Percentiles rank a stretch among this genome's conserved stretches.
These are phyloP conservation scores for Leptosomus discolor DNA, from an alignment of 2,113 vertebrate genomes.

Conservation along the genomic window DNA sequence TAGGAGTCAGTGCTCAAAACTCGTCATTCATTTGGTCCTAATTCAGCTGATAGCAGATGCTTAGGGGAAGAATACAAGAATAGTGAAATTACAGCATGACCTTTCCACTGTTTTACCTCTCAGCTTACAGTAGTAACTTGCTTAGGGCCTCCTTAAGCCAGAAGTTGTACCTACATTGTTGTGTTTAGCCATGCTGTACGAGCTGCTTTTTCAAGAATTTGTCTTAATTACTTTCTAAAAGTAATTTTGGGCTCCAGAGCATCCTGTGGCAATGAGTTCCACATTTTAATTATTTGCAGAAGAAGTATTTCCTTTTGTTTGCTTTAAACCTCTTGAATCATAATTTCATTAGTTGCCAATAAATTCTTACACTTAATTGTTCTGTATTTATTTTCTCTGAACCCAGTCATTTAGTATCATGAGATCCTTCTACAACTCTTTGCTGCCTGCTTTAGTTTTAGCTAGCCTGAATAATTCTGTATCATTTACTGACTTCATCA, in stretches of 20 bases:
- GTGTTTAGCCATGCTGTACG: background rate
- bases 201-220: background rate
- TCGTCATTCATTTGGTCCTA: background rate
- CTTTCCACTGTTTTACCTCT: background rate
- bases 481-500: background rate
- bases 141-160: background rate
- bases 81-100: background rate
- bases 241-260: background rate
- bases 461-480: background rate
- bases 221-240: background rate
- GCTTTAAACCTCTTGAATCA: background rate
- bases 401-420: background rate
- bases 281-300: background rate
- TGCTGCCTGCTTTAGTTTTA: background rate
- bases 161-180: background rate
- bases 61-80: background rate
- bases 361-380: background rate
- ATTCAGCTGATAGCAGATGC: background rate
- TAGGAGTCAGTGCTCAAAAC: background rate
- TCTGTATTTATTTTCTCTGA: constrained; percentile 6
- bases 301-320: constrained; percentile 2
- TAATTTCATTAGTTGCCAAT: constrained; percentile 1
- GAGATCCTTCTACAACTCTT: background rate
- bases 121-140: background rate
- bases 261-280: background rate